Conservation (phyloP, 2,888 invertebrate genomes). For the Portevinia maculata region DNA sequence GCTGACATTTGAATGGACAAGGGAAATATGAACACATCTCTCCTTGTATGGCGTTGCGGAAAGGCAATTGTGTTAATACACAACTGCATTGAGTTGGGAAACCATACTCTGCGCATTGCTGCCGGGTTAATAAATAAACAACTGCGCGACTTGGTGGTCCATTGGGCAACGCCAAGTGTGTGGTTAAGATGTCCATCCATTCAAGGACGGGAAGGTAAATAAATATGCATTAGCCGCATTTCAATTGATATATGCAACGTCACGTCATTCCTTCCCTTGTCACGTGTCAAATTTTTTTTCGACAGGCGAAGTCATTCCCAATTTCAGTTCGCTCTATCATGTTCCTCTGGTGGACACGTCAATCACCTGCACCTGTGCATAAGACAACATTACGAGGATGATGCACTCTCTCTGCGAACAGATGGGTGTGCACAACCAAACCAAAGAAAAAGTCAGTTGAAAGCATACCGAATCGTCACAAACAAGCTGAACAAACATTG, state of each 20-base stretch:
- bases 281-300: conserved; percentile 66
- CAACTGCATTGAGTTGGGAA: conserved; percentile 13
- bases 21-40: conserved; percentile 62
- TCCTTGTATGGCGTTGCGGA: conserved; percentile 49
- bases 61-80: conserved; percentile 39
- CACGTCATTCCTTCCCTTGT: conserved; percentile 55
- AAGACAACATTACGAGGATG: conserved; percentile 48
- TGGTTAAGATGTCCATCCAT: conserved; percentile 63
- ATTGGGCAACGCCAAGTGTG: conserved; percentile 64
- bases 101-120: conserved; percentile 10
- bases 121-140: conserved; percentile 49
- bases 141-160: conserved; percentile 58
- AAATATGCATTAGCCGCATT: conserved; percentile 65
- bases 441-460: conserved; percentile 38
- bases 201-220: conserved; percentile 30
- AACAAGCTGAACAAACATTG: conserved; percentile 73
- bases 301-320: conserved; percentile 38
- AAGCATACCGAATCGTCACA: conserved; percentile 73
- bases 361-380: conserved; percentile 69
- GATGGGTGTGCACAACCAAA: conserved; percentile 43
- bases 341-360: conserved; percentile 62
- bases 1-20: conserved; percentile 66
- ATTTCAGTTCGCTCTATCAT: conserved; percentile 21
- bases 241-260: conserved; percentile 28
- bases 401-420: conserved; percentile 42